These are phyloP conservation scores for Tenthredo scrophulariae DNA, from an alignment of 2,888 invertebrate species.

Conservation along the genomic window DNA sequence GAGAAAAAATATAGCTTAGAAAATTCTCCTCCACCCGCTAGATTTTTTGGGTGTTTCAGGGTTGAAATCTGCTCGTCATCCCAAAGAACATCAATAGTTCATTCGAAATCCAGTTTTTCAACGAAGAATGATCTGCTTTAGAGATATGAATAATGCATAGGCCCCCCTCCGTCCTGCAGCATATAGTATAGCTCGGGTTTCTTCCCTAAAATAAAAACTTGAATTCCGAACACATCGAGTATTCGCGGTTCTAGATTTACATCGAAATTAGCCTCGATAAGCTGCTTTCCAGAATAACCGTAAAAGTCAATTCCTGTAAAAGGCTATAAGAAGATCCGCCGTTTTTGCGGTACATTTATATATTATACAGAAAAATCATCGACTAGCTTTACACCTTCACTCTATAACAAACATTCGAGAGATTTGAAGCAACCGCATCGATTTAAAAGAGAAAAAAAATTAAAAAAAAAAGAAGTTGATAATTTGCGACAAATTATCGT, in stretches of 20 bases:
- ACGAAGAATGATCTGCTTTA: background rate
- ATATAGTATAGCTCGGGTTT: background rate
- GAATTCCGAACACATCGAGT: background rate
- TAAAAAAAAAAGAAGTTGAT: too few relatives aligned
- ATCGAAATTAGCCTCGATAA: background rate
- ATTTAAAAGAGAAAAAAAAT: too few relatives aligned
- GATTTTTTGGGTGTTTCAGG: background rate
- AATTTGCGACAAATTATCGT: background rate
- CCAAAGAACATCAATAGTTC: background rate
- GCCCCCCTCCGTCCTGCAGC: background rate
- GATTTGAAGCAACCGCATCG: too few relatives aligned
- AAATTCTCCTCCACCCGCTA: slow-evolving; percentile 1
- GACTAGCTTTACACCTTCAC: too few relatives aligned
- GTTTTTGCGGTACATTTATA: too few relatives aligned
- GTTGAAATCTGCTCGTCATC: slow-evolving; percentile 33
- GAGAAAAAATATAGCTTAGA: background rate
- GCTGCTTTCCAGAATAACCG: background rate
- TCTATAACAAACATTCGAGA: too few relatives aligned
- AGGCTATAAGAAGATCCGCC: background rate
- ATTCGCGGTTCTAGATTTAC: background rate
- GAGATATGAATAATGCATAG: background rate
- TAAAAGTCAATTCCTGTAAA: background rate
- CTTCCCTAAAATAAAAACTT: background rate
- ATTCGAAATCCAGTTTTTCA: background rate
- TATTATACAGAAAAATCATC: too few relatives aligned